Conservation (phyloP, 2,888 invertebrate genomes). For the Coenonympha glycerion region DNA sequence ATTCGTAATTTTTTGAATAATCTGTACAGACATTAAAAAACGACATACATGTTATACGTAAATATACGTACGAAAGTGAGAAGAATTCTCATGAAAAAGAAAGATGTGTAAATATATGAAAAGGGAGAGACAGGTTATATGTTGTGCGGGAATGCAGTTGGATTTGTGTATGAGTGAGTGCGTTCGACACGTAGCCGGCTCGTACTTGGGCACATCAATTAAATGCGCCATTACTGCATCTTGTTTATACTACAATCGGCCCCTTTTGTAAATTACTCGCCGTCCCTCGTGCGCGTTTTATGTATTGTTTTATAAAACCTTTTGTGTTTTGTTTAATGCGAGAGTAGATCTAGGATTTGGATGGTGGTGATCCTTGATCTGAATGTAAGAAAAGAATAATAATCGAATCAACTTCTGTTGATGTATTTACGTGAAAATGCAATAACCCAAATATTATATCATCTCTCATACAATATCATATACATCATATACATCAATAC, state of each 20-base stretch:
- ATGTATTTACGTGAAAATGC: no score
- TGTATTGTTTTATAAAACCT: conserved; percentile 29
- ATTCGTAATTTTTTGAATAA: no score
- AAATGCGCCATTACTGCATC: conserved; percentile 46
- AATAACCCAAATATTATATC: no score
- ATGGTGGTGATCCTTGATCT: no score
- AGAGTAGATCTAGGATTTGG: neutral
- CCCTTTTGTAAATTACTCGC: conserved; percentile 57
- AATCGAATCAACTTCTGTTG: no score
- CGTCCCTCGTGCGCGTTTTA: conserved; percentile 54
- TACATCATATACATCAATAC: no score
- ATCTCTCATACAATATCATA: no score
- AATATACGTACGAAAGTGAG: conserved; percentile 8
- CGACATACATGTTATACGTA: no score
- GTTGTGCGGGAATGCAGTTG: conserved; percentile 38
- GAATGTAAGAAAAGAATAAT: no score
- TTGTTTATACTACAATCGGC: conserved; percentile 48
- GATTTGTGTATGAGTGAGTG: conserved; percentile 33
- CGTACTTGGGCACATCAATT: conserved; percentile 46
- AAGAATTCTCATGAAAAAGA: conserved; percentile 13
- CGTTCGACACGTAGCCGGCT: conserved; percentile 31
- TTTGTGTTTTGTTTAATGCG: neutral
- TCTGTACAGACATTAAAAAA: no score
- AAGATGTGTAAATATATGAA: conserved; percentile 24
- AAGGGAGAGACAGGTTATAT: conserved; percentile 30